Percentiles rank a stretch among this genome's conserved stretches.
Evolutionary conservation across 1,140 invertebrate genomes (phyloP).

Genomic region (Bursaphelenchus mucronatus): DNA sequence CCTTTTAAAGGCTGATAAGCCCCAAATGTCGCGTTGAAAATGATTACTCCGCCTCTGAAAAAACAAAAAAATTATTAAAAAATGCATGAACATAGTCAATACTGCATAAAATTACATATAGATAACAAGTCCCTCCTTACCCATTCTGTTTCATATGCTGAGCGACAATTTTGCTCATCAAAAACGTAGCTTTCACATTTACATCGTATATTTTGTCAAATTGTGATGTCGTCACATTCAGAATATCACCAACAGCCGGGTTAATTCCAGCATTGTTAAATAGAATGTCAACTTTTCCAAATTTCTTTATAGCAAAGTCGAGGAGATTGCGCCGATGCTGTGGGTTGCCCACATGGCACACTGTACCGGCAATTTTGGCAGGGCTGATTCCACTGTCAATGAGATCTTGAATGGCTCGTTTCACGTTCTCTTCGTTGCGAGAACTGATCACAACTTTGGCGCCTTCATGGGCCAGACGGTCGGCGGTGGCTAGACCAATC

Average conservation of each 20-base stretch:
- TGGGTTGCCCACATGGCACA: constrained; percentile 68
- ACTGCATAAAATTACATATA: background rate
- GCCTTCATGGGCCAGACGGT: constrained; percentile 78
- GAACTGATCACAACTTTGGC: constrained; percentile 87
- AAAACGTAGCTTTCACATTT: constrained; percentile 83
- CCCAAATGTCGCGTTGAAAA: constrained; percentile 73
- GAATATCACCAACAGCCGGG: constrained; percentile 72
- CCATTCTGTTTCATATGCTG: constrained; percentile 75
- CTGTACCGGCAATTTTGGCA: constrained; percentile 24
- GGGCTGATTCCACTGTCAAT: constrained; percentile 63
- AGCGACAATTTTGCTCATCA: constrained; percentile 79
- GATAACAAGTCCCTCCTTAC: constrained; percentile 42
- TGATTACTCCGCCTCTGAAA: constrained; percentile 40
- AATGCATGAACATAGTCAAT: constrained; percentile 7
- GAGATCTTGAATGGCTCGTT: constrained; percentile 59
- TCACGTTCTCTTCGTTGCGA: constrained; percentile 64
- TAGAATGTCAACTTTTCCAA: constrained; percentile 87
- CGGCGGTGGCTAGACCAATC: constrained; percentile 85
- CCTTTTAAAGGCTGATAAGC: constrained; percentile 78
- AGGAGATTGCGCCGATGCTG: constrained; percentile 76
- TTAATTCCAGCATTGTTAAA: constrained; percentile 82
- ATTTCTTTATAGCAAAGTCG: constrained; percentile 71
- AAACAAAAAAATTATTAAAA: constrained; percentile 5
- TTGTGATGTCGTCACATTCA: constrained; percentile 63
- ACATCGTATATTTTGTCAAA: constrained; percentile 87